These are phyloP conservation scores for Lordiphosa collinella DNA, from an alignment of 1,140 invertebrate genomes.

Conservation along the genomic window DNA sequence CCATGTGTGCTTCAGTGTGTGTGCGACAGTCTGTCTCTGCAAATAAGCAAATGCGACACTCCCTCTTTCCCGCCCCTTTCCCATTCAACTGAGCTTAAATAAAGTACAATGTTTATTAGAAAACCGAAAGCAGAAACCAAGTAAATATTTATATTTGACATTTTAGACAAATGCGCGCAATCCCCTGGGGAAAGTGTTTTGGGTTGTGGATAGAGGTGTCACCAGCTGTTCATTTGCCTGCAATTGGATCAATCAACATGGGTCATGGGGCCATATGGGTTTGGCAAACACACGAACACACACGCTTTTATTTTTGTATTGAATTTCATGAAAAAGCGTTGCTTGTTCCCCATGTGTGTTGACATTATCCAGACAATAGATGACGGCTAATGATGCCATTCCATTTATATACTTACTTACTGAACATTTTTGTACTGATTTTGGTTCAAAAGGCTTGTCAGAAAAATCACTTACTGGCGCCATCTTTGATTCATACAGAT, in stretches of 20 bases:
- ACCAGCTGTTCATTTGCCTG: slow-evolving; percentile 29
- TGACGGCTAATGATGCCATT: background rate
- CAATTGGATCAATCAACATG: slow-evolving; percentile 56
- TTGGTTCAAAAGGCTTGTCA: too few relatives aligned
- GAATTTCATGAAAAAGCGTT: slow-evolving; percentile 49
- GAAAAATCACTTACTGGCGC: too few relatives aligned
- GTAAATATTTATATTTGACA: slow-evolving; percentile 63
- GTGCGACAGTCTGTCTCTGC: slow-evolving; percentile 9
- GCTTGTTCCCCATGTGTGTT: slow-evolving; percentile 20
- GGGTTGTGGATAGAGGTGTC: slow-evolving; percentile 19
- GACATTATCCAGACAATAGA: slow-evolving; percentile 14
- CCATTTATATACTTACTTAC: background rate
- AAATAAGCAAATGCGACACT: slow-evolving; percentile 44
- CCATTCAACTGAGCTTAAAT: background rate
- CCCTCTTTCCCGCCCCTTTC: slow-evolving; percentile 19
- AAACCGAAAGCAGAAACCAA: slow-evolving; percentile 35
- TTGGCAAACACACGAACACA: slow-evolving; percentile 17
- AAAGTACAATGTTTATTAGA: slow-evolving; percentile 48
- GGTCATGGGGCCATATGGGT: slow-evolving; percentile 48
- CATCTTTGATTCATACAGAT: too few relatives aligned
- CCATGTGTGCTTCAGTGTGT: slow-evolving; percentile 1
- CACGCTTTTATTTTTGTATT: slow-evolving; percentile 16
- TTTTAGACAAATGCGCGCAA: slow-evolving; percentile 56
- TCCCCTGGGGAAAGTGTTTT: background rate
- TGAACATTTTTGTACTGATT: background rate